Conservation (phyloP, 2,888 invertebrate genomes). For the Erebia palarica region DNA sequence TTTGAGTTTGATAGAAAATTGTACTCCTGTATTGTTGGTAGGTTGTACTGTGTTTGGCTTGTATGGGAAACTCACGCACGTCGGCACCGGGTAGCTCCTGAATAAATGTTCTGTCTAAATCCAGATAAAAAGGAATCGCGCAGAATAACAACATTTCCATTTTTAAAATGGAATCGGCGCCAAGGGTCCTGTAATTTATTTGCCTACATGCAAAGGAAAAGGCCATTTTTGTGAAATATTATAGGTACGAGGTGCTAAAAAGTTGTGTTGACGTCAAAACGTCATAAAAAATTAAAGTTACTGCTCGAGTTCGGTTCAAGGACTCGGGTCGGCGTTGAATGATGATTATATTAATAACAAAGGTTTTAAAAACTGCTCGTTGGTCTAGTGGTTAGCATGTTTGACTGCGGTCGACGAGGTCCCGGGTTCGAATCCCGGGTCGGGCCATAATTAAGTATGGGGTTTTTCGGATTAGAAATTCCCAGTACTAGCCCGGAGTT, state of each 20-base stretch:
- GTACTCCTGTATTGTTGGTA: not conserved
- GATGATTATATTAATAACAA: not conserved
- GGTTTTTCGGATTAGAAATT: too few relatives aligned
- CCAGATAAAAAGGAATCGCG: conserved; percentile 6
- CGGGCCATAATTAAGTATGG: too few relatives aligned
- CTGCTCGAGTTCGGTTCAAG: not conserved
- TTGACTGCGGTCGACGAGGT: too few relatives aligned
- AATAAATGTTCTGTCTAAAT: conserved; percentile 9
- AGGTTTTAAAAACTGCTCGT: too few relatives aligned
- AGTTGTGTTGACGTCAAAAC: conserved; percentile 20
- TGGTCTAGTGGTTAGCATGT: too few relatives aligned
- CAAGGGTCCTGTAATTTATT: conserved; percentile 22
- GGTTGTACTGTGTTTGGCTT: not conserved
- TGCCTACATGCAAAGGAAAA: conserved; percentile 17
- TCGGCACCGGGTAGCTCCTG: not conserved
- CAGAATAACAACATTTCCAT: conserved; percentile 14
- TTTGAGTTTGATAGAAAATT: not conserved
- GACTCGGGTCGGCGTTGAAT: not conserved
- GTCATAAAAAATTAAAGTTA: conserved; percentile 28
- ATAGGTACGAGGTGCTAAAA: conserved; percentile 26
- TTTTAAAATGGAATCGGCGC: conserved; percentile 14
- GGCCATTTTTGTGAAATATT: conserved; percentile 24
- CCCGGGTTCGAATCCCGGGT: too few relatives aligned
- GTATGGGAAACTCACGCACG: not conserved
- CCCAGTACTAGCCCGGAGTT: too few relatives aligned